Conservation (phyloP, 30 jellyfish, hydroid and myxozoan species). For the Chrysaora quinquecirrha region DNA sequence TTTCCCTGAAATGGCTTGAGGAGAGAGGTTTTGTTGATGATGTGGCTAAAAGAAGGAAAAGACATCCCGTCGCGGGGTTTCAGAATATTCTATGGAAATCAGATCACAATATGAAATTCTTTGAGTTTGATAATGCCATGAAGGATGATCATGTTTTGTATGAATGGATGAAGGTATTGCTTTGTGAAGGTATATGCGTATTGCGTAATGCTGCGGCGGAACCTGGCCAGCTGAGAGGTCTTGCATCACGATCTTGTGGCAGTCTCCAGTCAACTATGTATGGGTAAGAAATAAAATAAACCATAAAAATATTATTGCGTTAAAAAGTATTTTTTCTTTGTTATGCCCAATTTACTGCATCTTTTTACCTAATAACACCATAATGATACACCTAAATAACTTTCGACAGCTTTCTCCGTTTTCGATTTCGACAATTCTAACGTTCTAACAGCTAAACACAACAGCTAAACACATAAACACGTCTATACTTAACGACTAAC, state of each 20-base stretch:
- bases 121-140: slow-evolving; percentile 10
- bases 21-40: slow-evolving; percentile 7
- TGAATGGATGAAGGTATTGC: slow-evolving; percentile 37
- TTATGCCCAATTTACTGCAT: too few species aligned
- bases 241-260: slow-evolving; percentile 34
- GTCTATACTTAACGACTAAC: too few species aligned
- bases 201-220: slow-evolving; percentile 22
- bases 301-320: too few species aligned
- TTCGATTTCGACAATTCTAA: too few species aligned
- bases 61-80: slow-evolving; percentile 4
- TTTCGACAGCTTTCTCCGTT: too few species aligned
- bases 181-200: slow-evolving; percentile 38
- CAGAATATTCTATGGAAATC: slow-evolving; percentile 21
- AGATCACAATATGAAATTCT: slow-evolving; percentile 23
- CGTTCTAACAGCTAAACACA: too few species aligned
- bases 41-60: background rate
- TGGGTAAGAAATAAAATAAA: too few species aligned
- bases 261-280: slow-evolving; percentile 31
- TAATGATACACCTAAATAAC: too few species aligned
- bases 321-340: too few species aligned
- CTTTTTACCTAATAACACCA: too few species aligned
- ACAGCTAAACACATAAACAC: too few species aligned
- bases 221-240: slow-evolving; percentile 47
- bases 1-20: slow-evolving; percentile 35
- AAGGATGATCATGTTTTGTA: slow-evolving; percentile 5